Base-by-base conservation (phyloP, 2,888 invertebrate genomes). In the Nemurella pictetii region DNA sequence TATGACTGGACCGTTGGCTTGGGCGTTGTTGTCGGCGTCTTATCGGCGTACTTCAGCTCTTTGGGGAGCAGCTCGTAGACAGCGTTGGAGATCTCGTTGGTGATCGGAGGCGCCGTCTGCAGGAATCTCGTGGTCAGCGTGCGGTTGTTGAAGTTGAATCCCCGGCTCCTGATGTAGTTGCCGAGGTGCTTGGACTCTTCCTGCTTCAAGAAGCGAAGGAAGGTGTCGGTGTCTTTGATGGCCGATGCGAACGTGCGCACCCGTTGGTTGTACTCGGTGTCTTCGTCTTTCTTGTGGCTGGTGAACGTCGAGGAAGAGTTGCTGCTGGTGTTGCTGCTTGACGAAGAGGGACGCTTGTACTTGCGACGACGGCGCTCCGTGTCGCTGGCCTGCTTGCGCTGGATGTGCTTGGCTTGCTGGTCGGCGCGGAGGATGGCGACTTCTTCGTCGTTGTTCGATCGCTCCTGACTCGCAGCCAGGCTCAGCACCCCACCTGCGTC, bases 151-250 rank as follows among this genome's bases (percentile, higher is more conserved):
- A 72, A 82, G 29, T 82, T 82, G 28, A 82, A 82, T n/a, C 55
- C 82, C 27, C 82, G 55, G 1, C 82, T 27, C 12, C 82, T 35
- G 15, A 82, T 55, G 29, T 72, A 82, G 72, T 82, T 55, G 9
- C 82, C 55, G 20, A 82, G 27, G 72, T 82, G 82, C n/a, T 55
- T 36, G 3, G 82, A 72, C 72, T 82, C 82, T 25, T 82, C 82
- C 82, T 55, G 72, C 28, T 80, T 84, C n/a, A 84, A n/a, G 80
- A 84, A 84, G 20, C 80, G 78, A 4, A 84, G 84, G 80, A 84
- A 84, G 0, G 80, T 84, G 80, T 77, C 55, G 27, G 84, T 84
- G 55, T 84, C 84, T n/a, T 84, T 84, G 55, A 84, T 84, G 80
- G 84, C 84, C 15, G 72, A 80, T 15, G 84, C 84, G 80, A 84